Base-by-base conservation (phyloP, 2,888 invertebrate species). In the Cancer borealis region DNA sequence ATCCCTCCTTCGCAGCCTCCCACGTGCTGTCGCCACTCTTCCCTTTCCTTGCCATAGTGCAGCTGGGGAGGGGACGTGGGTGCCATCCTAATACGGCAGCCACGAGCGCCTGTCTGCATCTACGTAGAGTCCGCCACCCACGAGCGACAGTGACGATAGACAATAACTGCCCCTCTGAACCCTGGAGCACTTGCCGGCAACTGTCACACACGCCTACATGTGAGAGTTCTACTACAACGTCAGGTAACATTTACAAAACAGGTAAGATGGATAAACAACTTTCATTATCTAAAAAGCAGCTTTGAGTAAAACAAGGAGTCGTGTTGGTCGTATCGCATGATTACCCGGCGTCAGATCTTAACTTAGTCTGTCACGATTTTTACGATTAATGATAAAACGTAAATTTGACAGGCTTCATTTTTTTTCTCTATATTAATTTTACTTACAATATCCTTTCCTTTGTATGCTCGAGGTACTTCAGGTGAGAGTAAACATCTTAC, bases 1-100 rank as follows among this genome's bases (percentile, higher is more conserved):
- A 79, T 79, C 79, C 26, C 79, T 79, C 79, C 79, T 30, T 30
- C 79, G n/a, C 66, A 14, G 66, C 79, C 79, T 79, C 79, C 79
- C 14, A 79, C 79, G 79, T 12, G 30, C 30, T 30, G 79, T 8
- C 79, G 8, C 26, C 79, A 5, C 79, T 79, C 79, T 30, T 79
- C 79, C 79, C 30, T 30, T 30, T 30, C 79, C 79, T 26, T 30
- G 30, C 79, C 79, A 26, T 30, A 12, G 30, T 21, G 10, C 79
- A 30, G 30, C 30, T 79, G 79, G n/a, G 66, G 10, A 10, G 26
- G 66, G n/a, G 66, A 54, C 14, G 14, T 21, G 73, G 73, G n/a
- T 3, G 21, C n/a, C 3, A 30, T 30, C 79, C 79, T 79, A 79
- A 79, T 79, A 79, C 79, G 30, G 79, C 79, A 79, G 26, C 79